Evolutionary conservation across 2,797 vertebrate genomes (phyloP).

Genomic region (Bryconaethiops microstoma): DNA sequence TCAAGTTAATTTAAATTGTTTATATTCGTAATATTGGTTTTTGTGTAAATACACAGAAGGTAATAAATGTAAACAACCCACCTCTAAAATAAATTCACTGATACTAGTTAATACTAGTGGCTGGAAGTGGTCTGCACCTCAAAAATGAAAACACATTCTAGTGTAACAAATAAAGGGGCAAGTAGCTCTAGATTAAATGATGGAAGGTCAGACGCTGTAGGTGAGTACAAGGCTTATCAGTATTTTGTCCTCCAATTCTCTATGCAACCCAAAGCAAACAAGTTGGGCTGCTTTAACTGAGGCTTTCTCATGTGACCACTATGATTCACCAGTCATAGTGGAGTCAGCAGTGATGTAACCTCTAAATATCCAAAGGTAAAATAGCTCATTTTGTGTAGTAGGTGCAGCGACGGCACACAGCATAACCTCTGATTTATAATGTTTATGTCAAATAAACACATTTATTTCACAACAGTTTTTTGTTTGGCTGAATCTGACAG

Average conservation of each 20-base stretch:
- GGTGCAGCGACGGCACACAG: not conserved
- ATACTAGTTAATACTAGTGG: not conserved
- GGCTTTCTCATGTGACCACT: not conserved
- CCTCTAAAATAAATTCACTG: not conserved
- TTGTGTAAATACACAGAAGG: not conserved
- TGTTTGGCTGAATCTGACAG: not conserved
- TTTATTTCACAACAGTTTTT: not conserved
- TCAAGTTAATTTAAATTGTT: not conserved
- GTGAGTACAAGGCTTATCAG: conserved; percentile 20
- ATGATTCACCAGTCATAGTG: not conserved
- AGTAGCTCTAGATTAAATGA: no score
- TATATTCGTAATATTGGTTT: not conserved
- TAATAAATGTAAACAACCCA: not conserved
- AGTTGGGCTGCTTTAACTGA: not conserved
- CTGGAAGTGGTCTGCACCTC: not conserved
- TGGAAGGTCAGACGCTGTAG: conserved; percentile 8
- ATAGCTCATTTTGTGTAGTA: not conserved
- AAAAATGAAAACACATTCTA: not conserved
- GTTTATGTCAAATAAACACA: not conserved
- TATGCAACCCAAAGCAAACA: not conserved
- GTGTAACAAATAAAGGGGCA: not conserved
- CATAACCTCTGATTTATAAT: not conserved
- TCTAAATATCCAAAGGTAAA: not conserved
- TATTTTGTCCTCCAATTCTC: conserved; percentile 15
- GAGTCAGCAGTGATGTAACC: not conserved